Evolutionary conservation across 2,888 invertebrate species (phyloP).

Genomic region (Zygothrica quintamaculata): DNA sequence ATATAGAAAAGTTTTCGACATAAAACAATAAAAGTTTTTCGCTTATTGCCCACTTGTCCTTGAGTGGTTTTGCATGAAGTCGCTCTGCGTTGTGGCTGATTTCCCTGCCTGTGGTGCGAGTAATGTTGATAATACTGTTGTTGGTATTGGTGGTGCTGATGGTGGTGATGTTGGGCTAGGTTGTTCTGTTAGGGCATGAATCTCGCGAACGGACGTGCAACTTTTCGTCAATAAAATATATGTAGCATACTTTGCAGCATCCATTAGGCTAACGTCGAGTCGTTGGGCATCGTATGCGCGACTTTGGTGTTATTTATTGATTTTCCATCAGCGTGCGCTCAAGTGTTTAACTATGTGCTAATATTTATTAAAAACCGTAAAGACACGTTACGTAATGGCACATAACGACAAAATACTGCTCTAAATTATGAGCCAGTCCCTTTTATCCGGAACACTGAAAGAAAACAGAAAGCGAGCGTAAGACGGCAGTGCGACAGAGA

Average conservation of each 20-base stretch:
- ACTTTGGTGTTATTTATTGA: constrained; percentile 63
- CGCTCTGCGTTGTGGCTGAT: constrained; percentile 22
- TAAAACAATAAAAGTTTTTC: constrained; percentile 81
- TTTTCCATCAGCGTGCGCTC: constrained; percentile 75
- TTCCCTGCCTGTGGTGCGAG: background rate
- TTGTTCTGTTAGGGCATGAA: too few relatives aligned
- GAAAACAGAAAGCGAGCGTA: background rate
- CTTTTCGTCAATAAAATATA: constrained; percentile 73
- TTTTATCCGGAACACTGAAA: background rate
- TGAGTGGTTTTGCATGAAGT: constrained; percentile 78
- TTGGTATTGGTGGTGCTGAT: constrained; percentile 2
- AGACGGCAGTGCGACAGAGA: background rate
- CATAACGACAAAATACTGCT: constrained; percentile 36
- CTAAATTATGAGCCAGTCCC: constrained; percentile 46
- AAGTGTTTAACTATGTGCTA: constrained; percentile 79
- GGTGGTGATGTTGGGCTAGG: constrained; percentile 14
- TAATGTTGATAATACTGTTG: constrained; percentile 5
- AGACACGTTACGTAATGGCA: constrained; percentile 57
- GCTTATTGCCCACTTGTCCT: constrained; percentile 81
- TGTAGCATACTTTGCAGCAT: constrained; percentile 54
- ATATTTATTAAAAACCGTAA: constrained; percentile 74
- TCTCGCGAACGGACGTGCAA: constrained; percentile 41
- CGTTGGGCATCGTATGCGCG: too few relatives aligned
- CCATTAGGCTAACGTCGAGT: constrained; percentile 49
- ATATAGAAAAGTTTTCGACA: constrained; percentile 63